Percentiles rank a stretch among this genome's conserved stretches.
phyloP scores from a whole-genome alignment of 2,888 invertebrate genomes.

The Tachina grossa region DNA sequence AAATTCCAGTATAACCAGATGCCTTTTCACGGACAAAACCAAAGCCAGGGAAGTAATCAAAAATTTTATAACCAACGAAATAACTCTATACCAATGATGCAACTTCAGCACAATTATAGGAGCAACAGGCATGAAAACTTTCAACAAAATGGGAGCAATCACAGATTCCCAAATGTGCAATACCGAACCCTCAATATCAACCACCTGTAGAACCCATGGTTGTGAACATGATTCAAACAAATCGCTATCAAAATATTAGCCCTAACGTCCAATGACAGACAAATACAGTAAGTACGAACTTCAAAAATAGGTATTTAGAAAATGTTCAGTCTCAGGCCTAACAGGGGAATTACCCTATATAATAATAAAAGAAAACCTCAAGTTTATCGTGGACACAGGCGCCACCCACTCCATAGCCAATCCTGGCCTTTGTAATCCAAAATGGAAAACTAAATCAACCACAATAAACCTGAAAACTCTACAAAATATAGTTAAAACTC shows the following conservation, averaged over 20 bases:
- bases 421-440: background rate
- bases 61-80: background rate
- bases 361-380: background rate
- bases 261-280: background rate
- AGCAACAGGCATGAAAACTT: conserved; percentile 2
- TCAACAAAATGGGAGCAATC: background rate
- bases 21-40: background rate
- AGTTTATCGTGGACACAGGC: conserved; percentile 1
- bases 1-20: no score
- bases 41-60: background rate
- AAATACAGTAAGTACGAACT: background rate
- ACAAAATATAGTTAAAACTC: background rate
- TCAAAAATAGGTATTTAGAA: background rate
- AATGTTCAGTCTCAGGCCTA: conserved; percentile 11
- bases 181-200: background rate
- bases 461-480: background rate
- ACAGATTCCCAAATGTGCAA: background rate
- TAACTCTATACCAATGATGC: background rate
- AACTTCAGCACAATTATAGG: background rate
- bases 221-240: conserved; percentile 3
- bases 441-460: conserved; percentile 2
- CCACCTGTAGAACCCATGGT: conserved; percentile 13
- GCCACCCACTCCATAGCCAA: conserved; percentile 30
- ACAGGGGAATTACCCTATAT: conserved; percentile 14
- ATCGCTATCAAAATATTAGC: background rate